Base-by-base conservation (phyloP, 2,888 invertebrate species). In the Amphimallon solstitiale region DNA sequence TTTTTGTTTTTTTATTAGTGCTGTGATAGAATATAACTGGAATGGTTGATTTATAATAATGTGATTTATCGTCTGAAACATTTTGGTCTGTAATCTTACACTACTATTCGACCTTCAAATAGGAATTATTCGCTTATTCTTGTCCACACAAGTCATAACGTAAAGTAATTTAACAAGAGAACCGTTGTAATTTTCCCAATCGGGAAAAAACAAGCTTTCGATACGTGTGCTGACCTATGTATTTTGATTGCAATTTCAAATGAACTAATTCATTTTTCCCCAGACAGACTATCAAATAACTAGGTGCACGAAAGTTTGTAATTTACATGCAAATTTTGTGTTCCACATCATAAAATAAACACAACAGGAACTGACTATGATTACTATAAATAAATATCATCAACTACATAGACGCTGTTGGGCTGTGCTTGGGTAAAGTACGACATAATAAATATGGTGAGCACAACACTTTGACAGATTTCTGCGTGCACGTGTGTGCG, bases 271-370 rank as follows among this genome's bases (percentile, higher is more conserved):
- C 56, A 56, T 43, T 56, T 56, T 56, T 43, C 40, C 56, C 43
- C 12, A 23, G 43, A 56, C 43, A 56, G 23, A 56, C 43, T 43
- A 21, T 43, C 29, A 15, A 56, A 56, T 56, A 56, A 56, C 56
- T 23, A 43, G 56, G 43, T 56, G 23, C 15, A 40, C 29, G 23
- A 43, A 56, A 56, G 56, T 56, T 56, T 9, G 43, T 43, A 56
- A 56, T 56, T 56, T 56, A 43, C 56, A 56, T 56, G 56, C 56
- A 56, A 56, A 56, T 56, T 43, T 56, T 19, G 23, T 23, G 23
- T 21, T 56, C 12, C 56, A 21, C 12, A 29, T 23, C 23, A 23
- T 29, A 43, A 56, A 12, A 56, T 43, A 23, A 29, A 38, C 23
- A 29, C 56, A 56, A 56, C 56, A 43, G 43, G 23, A 40, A 19